Evolutionary conservation across 1,140 invertebrate genomes (phyloP), one percentile per base, ranked within the genome.

Genomic region (Piezodorus guildinii): DNA sequence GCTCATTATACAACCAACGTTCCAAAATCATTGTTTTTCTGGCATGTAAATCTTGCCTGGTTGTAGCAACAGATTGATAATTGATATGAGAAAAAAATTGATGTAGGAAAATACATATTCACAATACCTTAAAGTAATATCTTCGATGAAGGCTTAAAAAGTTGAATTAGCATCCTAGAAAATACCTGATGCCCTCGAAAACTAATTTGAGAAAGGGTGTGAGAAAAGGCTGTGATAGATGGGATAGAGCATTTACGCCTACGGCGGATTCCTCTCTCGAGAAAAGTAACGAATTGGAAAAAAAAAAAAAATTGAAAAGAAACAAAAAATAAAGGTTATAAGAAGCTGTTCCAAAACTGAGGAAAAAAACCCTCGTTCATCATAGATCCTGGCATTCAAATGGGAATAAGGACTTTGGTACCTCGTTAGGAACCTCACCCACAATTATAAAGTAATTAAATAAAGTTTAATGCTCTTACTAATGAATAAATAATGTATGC

Each of bases 401-500:
- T 56, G 52, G 25, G 27, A 56, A 56, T 56, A 23, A 27, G 17
- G 17, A 21, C 23, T 16, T 16, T 6, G 52, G 2, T 19, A 56
- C 17, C 52, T 56, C 52, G 52, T 56, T 56, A 56, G 23, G 52
- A 49, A 21, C 4, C 23, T 15, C 2, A 27, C 4, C 2, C 27
- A 56, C 52, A 56, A 56, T 56, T 56, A 56, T 23, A 56, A 23
- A 27, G 52, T 23, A 23, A 56, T 56, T 56, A 56, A 56, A 56
- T 27, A 56, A 56, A 56, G 52, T 56, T 56, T 56, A 56, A 56
- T 56, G 52, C 15, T n/a, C 52, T 23, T 4, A 39, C 52, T 56
- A 56, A 56, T 56, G 52, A 56, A 56, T 56, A 15, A 27, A 56
- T 56, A 56, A 56, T 56, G 52, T 52, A 52, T 52, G n/a, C 10